Evolutionary conservation across 1,140 invertebrate genomes (phyloP), one percentile per base, ranked within the genome.

Genomic region (Mesaphorura yosii): DNA sequence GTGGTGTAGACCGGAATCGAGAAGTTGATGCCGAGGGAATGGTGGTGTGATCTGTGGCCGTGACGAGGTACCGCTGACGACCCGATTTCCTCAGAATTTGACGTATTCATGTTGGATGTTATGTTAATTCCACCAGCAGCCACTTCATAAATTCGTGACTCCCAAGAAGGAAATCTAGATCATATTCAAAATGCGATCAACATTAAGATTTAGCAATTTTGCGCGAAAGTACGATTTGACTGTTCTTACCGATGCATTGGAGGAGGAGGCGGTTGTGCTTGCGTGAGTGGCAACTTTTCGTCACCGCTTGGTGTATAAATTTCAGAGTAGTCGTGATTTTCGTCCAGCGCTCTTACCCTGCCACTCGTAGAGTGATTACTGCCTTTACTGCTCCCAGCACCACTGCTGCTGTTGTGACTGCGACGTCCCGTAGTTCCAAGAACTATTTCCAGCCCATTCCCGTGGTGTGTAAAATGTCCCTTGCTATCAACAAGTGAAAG

Each of bases 111-210:
- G 22, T 53, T 51, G 26, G 51, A 48, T 45, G 73, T 70, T 15
- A 67, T 58, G 44, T 77, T 78, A 34, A 90, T 72, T 1, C 87
- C 87, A 68, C 88, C 86, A 61, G 86, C 86, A 12, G 87, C 88
- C 53, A 86, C 81, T 79, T 84, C 83, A 69, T 94, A 94, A 62
- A 93, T 92, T 70, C 88, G 82, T n/a, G 88, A 86, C 70, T 93
- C 88, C 88, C 88, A 89, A 59, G 85, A 88, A 2, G 86, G 86
- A 67, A 89, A 89, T 64, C 83, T 75, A 31, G 4, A 48, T n/a
- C n/a, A n/a, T n/a, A n/a, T n/a, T n/a, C n/a, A n/a, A n/a, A n/a
- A n/a, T n/a, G n/a, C n/a, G n/a, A n/a, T n/a, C n/a, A n/a, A n/a
- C n/a, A n/a, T n/a, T n/a, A n/a, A n/a, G n/a, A n/a, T n/a, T n/a